Base-by-base conservation (phyloP, 2,888 invertebrate genomes). In the Tenthredo distinguenda region DNA sequence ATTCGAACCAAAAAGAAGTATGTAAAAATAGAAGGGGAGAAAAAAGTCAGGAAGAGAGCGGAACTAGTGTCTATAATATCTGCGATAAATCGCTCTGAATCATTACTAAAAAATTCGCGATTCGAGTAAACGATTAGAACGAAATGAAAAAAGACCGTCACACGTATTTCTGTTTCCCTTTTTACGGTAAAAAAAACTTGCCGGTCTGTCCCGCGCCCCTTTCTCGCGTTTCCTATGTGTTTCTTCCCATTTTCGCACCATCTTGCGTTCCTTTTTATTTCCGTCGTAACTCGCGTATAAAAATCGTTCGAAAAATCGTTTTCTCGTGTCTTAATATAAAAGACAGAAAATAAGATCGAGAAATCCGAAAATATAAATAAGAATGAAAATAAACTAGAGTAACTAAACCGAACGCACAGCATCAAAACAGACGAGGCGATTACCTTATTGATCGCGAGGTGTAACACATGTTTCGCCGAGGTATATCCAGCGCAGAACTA, bases 371-470 rank as follows among this genome's bases (percentile, higher is more conserved):
- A 26, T 2, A 31, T 9, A 34, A 37, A 12, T 4, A 43, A n/a
- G n/a, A 37, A 71, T 18, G 0, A 21, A 34, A 10, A 26, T 1
- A 68, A 68, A 12, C 12, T 18, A 34, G 0, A 12, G 34, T 31
- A 62, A 62, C 12, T 21, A 26, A 10, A 62, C 62, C 21, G 7
- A 21, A 21, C 26, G 10, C 26, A 77, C 83, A 86, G 85, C 87
- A 87, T 90, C 89, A 86, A 90, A 90, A 90, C 88, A 90, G 87
- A 86, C 86, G 89, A 88, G 86, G 87, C 87, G 89, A 91, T 91
- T 88, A 89, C 90, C 90, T 89, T 92, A 92, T 92, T 91, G 92
- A 92, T 92, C 91, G 90, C 77, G 84, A 88, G 47, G 68, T 71
- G 68, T 71, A 83, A 83, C 83, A 71, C 83, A 71, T 83, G 83